phyloP scores from a whole-genome alignment of 2,888 invertebrate genomes.

The Crossocerus cetratus region DNA sequence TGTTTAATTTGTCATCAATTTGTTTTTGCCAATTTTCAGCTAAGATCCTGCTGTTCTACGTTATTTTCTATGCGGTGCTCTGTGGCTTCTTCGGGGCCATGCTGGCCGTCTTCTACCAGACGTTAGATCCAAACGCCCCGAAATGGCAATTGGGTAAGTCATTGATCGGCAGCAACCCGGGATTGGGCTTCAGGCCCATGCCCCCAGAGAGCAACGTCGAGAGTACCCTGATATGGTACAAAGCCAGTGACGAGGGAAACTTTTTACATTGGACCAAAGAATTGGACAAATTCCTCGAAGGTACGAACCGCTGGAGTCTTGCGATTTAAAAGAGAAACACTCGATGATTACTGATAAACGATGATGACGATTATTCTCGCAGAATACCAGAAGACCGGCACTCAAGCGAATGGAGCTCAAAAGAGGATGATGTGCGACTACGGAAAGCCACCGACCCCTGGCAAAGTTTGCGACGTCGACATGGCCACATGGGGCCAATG shows the following conservation, averaged over 20 bases:
- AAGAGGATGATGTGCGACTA: slow-evolving; percentile 83
- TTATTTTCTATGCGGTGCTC: slow-evolving; percentile 95
- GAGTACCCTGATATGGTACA: slow-evolving; percentile 98
- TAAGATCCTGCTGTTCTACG: slow-evolving; percentile 96
- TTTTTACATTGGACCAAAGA: slow-evolving; percentile 89
- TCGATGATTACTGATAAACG: not conserved
- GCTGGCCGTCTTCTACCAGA: slow-evolving; percentile 96
- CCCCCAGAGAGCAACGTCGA: slow-evolving; percentile 94
- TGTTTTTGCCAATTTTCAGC: slow-evolving; percentile 80
- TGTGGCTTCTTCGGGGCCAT: slow-evolving; percentile 96
- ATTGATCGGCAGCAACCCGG: slow-evolving; percentile 96
- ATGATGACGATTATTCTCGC: not conserved
- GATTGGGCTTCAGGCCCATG: slow-evolving; percentile 98
- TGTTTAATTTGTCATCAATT: too few species aligned
- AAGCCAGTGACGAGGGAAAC: slow-evolving; percentile 86
- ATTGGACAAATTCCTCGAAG: slow-evolving; percentile 86
- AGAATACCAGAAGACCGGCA: slow-evolving; percentile 49
- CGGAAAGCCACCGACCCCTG: slow-evolving; percentile 80
- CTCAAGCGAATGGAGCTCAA: slow-evolving; percentile 70
- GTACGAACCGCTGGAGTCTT: slow-evolving; percentile 77
- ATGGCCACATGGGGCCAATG: slow-evolving; percentile 87
- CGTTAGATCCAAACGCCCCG: slow-evolving; percentile 89
- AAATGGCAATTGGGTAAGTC: slow-evolving; percentile 94
- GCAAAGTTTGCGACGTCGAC: slow-evolving; percentile 91
- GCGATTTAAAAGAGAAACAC: not conserved